Conservation (phyloP, 37 sponge, comb jelly and placozoan genomes). For the Axinella damicornis region DNA sequence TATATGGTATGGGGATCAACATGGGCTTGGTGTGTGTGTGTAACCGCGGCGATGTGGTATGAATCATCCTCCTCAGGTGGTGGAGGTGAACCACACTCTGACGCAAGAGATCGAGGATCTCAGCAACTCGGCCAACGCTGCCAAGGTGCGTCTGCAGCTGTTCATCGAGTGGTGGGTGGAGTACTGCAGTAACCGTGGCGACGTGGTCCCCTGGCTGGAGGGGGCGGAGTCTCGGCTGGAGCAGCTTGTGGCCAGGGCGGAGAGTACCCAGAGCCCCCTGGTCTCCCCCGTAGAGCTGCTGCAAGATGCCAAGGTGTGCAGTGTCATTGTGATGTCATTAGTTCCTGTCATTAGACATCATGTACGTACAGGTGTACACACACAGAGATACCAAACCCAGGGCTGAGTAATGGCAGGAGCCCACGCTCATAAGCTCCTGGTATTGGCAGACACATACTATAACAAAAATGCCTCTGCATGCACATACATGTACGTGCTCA, state of each 20-base stretch:
- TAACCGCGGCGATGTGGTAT: too few relatives aligned
- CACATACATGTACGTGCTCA: too few relatives aligned
- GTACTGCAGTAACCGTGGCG: constrained; percentile 31
- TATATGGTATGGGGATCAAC: neutral
- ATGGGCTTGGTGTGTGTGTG: neutral
- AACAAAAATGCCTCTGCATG: too few relatives aligned
- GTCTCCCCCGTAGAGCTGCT: constrained; percentile 25
- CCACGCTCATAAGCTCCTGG: too few relatives aligned
- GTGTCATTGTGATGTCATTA: too few relatives aligned
- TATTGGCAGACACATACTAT: too few relatives aligned
- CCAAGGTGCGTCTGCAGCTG: constrained; percentile 11
- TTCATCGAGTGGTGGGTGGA: constrained; percentile 63
- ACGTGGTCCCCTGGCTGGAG: constrained; percentile 44
- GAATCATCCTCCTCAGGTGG: too few relatives aligned
- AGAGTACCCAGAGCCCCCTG: neutral
- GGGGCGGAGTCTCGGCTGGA: constrained; percentile 25
- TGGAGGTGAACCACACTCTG: neutral
- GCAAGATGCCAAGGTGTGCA: constrained; percentile 20
- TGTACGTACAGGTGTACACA: too few relatives aligned
- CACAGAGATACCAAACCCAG: too few relatives aligned
- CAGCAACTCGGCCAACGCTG: neutral
- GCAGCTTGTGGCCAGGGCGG: neutral
- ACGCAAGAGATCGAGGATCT: constrained; percentile 9
- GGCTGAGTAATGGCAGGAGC: too few relatives aligned
- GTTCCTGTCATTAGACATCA: too few relatives aligned